A percentile compares a stretch with the other conserved stretches of the same genome.
Evolutionary conservation across 92 coral and sea anemone species (phyloP).

Genomic region (Meandrina meandrites): DNA sequence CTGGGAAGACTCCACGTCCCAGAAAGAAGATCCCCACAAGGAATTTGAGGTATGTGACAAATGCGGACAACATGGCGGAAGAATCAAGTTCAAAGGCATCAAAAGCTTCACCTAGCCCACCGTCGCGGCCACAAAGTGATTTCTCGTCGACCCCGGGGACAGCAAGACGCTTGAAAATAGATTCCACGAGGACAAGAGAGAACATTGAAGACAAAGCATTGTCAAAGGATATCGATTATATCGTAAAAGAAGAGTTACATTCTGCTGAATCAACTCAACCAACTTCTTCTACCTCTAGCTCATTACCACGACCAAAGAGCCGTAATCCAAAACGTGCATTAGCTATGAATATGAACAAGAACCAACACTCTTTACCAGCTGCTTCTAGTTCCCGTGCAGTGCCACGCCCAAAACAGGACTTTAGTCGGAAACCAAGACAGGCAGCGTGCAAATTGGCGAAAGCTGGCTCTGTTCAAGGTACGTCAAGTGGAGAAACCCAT

Average conservation of each 20-base stretch:
- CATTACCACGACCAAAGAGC: not conserved
- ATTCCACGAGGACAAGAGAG: not conserved
- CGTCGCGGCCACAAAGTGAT: not conserved
- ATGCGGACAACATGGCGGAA: not conserved
- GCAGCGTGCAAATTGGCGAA: not conserved
- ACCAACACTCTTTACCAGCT: not conserved
- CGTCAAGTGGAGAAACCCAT: not conserved
- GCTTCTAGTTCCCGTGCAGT: not conserved
- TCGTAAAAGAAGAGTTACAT: not conserved
- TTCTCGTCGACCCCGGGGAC: not conserved
- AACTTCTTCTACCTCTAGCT: not conserved
- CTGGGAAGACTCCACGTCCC: not conserved
- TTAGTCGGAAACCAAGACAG: constrained; percentile 6
- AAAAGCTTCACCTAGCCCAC: not conserved
- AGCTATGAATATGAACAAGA: not conserved
- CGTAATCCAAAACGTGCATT: constrained; percentile 10
- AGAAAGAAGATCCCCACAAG: not conserved
- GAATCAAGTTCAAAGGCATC: not conserved
- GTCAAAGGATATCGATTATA: not conserved
- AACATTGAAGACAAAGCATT: not conserved
- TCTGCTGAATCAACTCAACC: not conserved
- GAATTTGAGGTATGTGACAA: not conserved
- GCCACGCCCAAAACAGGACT: constrained; percentile 14
- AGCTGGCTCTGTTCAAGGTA: not conserved
- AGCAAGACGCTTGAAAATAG: not conserved